These are phyloP conservation scores for Eurois occulta DNA, from an alignment of 2,888 invertebrate species.

Conservation along the genomic window DNA sequence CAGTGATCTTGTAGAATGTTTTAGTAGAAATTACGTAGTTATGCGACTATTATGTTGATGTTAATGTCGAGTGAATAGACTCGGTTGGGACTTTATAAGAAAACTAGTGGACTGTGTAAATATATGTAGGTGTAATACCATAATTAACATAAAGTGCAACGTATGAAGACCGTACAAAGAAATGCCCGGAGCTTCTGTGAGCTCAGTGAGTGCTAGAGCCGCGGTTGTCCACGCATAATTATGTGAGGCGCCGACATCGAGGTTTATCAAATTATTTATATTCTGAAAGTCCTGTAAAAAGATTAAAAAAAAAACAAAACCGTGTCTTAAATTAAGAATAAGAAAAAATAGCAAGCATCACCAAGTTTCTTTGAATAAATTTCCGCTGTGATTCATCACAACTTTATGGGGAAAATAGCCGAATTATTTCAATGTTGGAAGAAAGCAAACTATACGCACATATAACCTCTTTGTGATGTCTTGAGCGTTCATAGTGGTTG, in stretches of 20 bases:
- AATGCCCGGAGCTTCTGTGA: too few relatives aligned
- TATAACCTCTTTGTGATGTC: constrained; percentile 81
- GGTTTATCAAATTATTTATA: background rate
- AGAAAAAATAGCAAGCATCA: background rate
- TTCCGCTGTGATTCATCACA: constrained; percentile 30
- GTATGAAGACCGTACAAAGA: too few relatives aligned
- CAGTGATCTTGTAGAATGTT: background rate
- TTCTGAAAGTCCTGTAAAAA: background rate
- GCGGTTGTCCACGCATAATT: too few relatives aligned
- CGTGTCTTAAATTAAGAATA: background rate
- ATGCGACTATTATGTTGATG: background rate
- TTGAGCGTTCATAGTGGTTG: constrained; percentile 77
- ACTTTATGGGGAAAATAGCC: constrained; percentile 45
- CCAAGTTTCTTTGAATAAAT: background rate
- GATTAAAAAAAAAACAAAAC: background rate
- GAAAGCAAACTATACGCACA: constrained; percentile 73
- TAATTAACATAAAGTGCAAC: too few relatives aligned
- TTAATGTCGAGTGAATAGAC: too few relatives aligned
- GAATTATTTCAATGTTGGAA: constrained; percentile 58
- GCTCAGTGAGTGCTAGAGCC: too few relatives aligned
- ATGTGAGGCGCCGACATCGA: too few relatives aligned
- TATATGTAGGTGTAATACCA: too few relatives aligned
- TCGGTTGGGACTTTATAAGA: too few relatives aligned
- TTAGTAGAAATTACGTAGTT: background rate
- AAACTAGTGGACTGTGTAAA: too few relatives aligned